Percentiles rank a stretch among this genome's conserved stretches.
Conservation (phyloP, 2,797 vertebrate genomes). For the Anisognathus igniventris region DNA sequence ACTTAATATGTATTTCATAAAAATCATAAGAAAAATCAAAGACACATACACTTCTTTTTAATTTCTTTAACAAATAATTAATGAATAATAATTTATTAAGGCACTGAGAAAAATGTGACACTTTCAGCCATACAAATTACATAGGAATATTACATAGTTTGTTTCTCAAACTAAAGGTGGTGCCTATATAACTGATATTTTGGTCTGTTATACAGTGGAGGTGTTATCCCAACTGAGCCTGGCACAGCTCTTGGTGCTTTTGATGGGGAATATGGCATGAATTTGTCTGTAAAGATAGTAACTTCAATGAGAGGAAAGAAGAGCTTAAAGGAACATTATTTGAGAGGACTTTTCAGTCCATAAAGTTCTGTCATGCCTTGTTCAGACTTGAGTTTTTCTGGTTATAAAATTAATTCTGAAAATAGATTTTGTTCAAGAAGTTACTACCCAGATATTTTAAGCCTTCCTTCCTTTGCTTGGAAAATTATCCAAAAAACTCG, state of each 20-base stretch:
- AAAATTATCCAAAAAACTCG: not conserved
- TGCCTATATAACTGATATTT: rapidly evolving
- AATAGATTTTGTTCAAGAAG: not conserved
- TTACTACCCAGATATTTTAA: not conserved
- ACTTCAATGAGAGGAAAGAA: not conserved
- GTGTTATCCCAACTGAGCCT: not conserved
- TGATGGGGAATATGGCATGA: not conserved
- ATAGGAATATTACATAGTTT: not conserved
- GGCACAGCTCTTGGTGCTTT: not conserved
- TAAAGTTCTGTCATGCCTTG: not conserved
- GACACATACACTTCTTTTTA: not conserved
- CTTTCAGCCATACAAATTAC: not conserved
- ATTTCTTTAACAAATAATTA: not conserved
- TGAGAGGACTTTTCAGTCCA: not conserved
- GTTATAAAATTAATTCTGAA: not conserved
- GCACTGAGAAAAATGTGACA: rapidly evolving
- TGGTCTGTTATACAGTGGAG: not conserved
- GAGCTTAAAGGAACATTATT: not conserved
- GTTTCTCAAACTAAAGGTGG: not conserved
- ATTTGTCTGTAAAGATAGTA: not conserved
- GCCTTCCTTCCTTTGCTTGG: not conserved
- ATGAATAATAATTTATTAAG: not conserved
- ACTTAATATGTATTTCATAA: not conserved
- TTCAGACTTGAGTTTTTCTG: not conserved
- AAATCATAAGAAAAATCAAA: not conserved